These are phyloP conservation scores for Poecilia gillii DNA, from an alignment of 2,797 vertebrate genomes.

Conservation along the genomic window DNA sequence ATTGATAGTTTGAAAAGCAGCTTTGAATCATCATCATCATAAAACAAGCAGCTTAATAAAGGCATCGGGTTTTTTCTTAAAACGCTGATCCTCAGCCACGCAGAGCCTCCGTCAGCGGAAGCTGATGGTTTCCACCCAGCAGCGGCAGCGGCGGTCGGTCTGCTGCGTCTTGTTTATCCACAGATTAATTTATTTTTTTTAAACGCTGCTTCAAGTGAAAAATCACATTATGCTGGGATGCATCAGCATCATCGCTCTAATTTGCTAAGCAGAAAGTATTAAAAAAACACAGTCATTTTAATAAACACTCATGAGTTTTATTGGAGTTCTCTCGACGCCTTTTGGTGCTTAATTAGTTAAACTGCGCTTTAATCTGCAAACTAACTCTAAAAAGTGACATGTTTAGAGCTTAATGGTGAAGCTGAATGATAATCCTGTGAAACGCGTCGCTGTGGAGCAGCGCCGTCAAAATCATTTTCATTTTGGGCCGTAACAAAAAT, in stretches of 20 bases:
- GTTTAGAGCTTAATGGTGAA: background rate
- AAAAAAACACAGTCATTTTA: background rate
- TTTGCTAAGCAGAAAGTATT: background rate
- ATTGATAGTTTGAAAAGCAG: slow-evolving; percentile 41
- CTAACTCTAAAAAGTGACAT: background rate
- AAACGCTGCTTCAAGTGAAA: background rate
- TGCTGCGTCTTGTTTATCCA: background rate
- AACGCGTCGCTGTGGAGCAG: background rate
- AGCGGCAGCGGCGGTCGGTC: background rate
- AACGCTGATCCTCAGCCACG: slow-evolving; percentile 7
- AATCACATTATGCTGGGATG: background rate
- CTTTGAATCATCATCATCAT: slow-evolving; percentile 20
- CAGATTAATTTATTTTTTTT: background rate
- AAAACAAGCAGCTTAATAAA: slow-evolving; percentile 16
- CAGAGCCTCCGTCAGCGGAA: background rate
- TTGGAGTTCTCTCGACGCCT: background rate
- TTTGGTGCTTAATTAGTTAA: background rate
- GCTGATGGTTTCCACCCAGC: background rate
- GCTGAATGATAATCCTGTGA: background rate
- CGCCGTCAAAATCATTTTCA: too few species aligned
- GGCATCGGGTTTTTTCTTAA: slow-evolving; percentile 4
- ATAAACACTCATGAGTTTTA: background rate
- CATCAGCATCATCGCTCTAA: too few species aligned
- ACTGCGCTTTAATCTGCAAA: background rate
- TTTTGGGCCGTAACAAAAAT: too few species aligned